Evolutionary conservation across 2,113 vertebrate genomes (phyloP).

Genomic region (Myiagra hebetior): DNA sequence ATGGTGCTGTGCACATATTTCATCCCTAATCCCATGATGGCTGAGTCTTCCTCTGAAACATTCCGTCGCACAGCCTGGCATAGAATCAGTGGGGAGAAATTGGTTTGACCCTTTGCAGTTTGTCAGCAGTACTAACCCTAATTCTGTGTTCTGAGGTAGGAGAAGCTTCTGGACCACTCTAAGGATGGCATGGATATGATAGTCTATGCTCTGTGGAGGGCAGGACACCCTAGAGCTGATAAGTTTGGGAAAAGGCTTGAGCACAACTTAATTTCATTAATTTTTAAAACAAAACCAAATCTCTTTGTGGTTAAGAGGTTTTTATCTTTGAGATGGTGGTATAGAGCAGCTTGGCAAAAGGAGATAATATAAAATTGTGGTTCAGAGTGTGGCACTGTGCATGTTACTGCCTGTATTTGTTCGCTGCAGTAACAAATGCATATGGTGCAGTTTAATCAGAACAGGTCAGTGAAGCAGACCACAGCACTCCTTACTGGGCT

Average conservation of each 20-base stretch:
- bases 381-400: neutral
- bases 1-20: neutral
- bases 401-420: neutral
- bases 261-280: neutral
- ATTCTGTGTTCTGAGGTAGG: neutral
- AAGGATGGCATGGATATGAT: neutral
- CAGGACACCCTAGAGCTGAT: neutral
- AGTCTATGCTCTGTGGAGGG: neutral
- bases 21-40: neutral
- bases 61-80: neutral
- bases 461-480: neutral
- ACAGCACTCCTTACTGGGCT: neutral
- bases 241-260: neutral
- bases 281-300: neutral
- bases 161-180: neutral
- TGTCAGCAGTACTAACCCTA: neutral
- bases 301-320: neutral
- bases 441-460: neutral
- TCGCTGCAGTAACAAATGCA: neutral
- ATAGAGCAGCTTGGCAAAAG: neutral
- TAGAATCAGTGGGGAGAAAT: neutral
- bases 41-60: neutral
- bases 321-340: neutral
- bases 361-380: neutral
- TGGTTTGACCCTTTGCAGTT: neutral